Conservation (phyloP, 2,888 invertebrate species). For the Artemia sp. region DNA sequence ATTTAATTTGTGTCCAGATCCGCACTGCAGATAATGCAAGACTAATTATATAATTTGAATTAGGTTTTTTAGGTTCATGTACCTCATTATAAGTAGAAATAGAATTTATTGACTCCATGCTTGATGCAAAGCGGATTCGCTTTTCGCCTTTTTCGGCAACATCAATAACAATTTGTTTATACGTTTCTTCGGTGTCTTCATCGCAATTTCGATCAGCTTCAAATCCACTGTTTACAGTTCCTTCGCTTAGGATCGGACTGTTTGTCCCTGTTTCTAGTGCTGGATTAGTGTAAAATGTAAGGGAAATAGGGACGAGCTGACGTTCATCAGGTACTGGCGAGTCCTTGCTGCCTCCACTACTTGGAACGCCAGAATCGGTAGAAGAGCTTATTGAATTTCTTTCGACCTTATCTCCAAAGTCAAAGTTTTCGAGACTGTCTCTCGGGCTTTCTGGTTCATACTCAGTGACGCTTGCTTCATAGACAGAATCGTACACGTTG, state of each 20-base stretch:
- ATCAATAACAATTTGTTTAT: not conserved
- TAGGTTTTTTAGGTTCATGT: not conserved
- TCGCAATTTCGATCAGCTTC: conserved; percentile 7
- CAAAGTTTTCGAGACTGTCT: conserved; percentile 9
- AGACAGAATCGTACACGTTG: not conserved
- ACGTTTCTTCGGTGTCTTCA: conserved; percentile 9
- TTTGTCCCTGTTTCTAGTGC: not conserved
- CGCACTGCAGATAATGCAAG: conserved; percentile 4
- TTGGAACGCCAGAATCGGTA: conserved; percentile 10
- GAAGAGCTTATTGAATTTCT: conserved; percentile 1
- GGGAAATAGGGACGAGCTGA: not conserved
- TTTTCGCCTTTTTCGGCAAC: conserved; percentile 2
- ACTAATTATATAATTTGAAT: not conserved
- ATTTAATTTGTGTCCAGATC: conserved; percentile 9
- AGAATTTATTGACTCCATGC: not conserved
- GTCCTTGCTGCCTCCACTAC: not conserved
- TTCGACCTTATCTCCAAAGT: not conserved
- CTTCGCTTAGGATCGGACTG: not conserved
- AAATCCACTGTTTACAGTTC: not conserved
- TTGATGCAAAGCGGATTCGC: not conserved
- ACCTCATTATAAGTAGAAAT: not conserved
- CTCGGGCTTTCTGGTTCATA: conserved; percentile 8
- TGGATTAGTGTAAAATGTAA: conserved; percentile 5
- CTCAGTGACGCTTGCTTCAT: conserved; percentile 6
- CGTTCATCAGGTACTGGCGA: not conserved